A percentile compares a stretch with the other conserved stretches of the same genome.
Conservation (phyloP, 92 coral and sea anemone genomes). For the Zoanthus sansibaricus region DNA sequence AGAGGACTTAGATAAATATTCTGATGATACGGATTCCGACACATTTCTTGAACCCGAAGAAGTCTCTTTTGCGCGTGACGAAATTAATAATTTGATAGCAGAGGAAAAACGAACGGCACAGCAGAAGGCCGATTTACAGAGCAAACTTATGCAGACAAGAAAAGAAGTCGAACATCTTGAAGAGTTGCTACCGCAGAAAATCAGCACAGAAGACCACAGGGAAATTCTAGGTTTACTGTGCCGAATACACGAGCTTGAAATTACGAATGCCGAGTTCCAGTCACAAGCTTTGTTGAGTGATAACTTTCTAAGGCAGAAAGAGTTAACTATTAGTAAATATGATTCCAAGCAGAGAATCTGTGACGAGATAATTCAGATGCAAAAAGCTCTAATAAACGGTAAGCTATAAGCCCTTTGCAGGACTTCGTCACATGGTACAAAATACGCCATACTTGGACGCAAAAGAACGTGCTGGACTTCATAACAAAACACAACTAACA, state of each 20-base stretch:
- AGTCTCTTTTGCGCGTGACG: conserved; percentile 84
- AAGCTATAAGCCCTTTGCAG: neutral
- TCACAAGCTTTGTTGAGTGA: conserved; percentile 80
- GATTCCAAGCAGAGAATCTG: conserved; percentile 86
- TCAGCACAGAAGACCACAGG: conserved; percentile 87
- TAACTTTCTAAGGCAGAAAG: conserved; percentile 82
- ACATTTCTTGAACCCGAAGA: conserved; percentile 82
- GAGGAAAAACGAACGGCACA: conserved; percentile 81
- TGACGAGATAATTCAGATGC: conserved; percentile 88
- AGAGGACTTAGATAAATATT: neutral
- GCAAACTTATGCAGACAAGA: conserved; percentile 78
- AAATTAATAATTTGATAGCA: conserved; percentile 76
- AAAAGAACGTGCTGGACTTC: too few relatives aligned
- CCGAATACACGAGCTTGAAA: conserved; percentile 86
- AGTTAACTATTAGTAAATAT: conserved; percentile 78
- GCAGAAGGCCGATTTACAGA: conserved; percentile 77
- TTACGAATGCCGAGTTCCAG: conserved; percentile 88
- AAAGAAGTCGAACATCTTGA: conserved; percentile 86
- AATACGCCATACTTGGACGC: too few relatives aligned
- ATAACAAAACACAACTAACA: too few relatives aligned
- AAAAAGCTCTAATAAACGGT: conserved; percentile 79
- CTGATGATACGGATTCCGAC: conserved; percentile 26
- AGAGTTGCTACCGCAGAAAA: conserved; percentile 84
- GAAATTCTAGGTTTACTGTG: conserved; percentile 86
- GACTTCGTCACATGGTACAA: too few relatives aligned